phyloP scores from a whole-genome alignment of 2,797 vertebrate species.

The Acanthiza pusilla region DNA sequence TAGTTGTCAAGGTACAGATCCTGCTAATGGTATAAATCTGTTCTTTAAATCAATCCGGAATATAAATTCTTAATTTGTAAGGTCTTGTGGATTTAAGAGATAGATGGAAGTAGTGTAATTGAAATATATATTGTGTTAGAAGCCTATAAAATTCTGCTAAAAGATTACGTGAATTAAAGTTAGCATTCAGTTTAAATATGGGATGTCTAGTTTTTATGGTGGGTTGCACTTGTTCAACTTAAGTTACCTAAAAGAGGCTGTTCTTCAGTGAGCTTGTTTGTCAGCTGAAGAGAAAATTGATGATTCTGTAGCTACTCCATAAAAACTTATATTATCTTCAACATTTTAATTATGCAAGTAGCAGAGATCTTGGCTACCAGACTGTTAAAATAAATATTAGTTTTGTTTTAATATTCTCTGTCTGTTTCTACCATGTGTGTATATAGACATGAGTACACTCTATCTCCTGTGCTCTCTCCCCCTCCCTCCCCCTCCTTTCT shows the following conservation, averaged over 20 bases:
- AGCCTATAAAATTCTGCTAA: neutral
- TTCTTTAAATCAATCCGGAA: neutral
- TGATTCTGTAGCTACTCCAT: neutral
- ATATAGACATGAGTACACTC: neutral
- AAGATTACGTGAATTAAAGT: neutral
- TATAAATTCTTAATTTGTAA: neutral
- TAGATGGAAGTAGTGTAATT: neutral
- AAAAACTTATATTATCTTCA: neutral
- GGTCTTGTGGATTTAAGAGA: neutral
- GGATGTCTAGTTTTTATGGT: neutral
- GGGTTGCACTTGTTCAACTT: neutral
- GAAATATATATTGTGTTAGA: neutral
- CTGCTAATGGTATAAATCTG: neutral
- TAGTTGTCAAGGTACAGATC: neutral
- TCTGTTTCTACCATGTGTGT: neutral
- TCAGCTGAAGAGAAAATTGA: neutral
- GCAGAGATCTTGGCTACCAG: neutral
- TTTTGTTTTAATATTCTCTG: neutral
- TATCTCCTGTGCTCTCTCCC: neutral
- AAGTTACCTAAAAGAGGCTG: neutral
- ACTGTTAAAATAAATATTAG: neutral
- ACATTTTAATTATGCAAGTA: neutral
- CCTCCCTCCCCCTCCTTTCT: neutral
- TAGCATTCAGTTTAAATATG: neutral
- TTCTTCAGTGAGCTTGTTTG: neutral